These are phyloP conservation scores for Cosmopolites sordidus DNA, from an alignment of 2,888 invertebrate species.

Conservation along the genomic window DNA sequence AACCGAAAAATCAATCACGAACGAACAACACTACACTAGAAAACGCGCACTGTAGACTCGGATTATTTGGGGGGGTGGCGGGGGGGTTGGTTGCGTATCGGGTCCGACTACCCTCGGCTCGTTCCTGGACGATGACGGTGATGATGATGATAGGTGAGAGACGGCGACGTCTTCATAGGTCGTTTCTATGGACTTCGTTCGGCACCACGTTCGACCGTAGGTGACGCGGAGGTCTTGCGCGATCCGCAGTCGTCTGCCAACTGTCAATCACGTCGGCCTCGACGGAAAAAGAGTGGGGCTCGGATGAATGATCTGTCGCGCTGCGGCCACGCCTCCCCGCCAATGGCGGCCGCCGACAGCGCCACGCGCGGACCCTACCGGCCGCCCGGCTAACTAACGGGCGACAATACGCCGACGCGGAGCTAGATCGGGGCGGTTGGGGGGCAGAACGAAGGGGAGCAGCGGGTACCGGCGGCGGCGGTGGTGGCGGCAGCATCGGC, in stretches of 20 bases:
- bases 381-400: constrained; percentile 40
- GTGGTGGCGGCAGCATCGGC: constrained; percentile 13
- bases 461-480: constrained; percentile 27
- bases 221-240: constrained; percentile 55
- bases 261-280: constrained; percentile 59
- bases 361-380: constrained; percentile 50
- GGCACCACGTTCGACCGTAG: too few relatives aligned
- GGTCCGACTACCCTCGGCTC: too few relatives aligned
- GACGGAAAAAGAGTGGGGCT: constrained; percentile 54
- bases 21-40: too few relatives aligned
- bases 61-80: too few relatives aligned
- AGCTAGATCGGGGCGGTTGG: constrained; percentile 20
- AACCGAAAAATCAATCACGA: too few relatives aligned
- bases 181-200: constrained; percentile 33
- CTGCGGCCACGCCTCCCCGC: constrained; percentile 44
- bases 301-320: constrained; percentile 51
- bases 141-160: constrained; percentile 31
- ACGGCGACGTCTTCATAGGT: constrained; percentile 33
- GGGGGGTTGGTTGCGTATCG: too few relatives aligned
- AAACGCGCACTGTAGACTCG: too few relatives aligned
- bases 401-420: constrained; percentile 39
- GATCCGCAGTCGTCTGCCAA: constrained; percentile 63
- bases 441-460: constrained; percentile 32
- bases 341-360: constrained; percentile 43
- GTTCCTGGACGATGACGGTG: constrained; percentile 11